Base-by-base conservation (phyloP, 2,888 invertebrate genomes). In the Oasisia sp. region DNA sequence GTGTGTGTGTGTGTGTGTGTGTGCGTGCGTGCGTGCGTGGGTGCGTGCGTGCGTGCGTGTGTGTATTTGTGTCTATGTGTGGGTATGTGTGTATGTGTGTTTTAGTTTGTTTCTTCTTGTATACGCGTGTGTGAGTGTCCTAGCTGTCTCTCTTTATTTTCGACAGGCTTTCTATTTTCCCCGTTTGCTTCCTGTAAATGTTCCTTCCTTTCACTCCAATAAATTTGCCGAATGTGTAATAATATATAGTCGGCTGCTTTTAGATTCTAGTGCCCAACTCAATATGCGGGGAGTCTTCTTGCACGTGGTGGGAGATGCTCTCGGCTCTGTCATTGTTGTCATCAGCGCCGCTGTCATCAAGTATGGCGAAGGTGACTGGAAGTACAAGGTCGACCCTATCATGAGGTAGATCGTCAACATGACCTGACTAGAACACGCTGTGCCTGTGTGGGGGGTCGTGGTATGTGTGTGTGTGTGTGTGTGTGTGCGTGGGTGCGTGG, bases 231-330 rank as follows among this genome's bases (percentile, higher is more conserved):
- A 56, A 56, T 19, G 11, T 19, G 2, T 56, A 4, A 56, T 14
- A 11, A 9, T 19, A 11, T 56, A 38, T 38, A 38, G 9, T 56
- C 56, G 56, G 11, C 56, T 56, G 56, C 56, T 74, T 74, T 7
- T 74, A 74, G 74, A 74, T 74, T 74, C 74, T 32, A 32, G 91
- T 14, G 97, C 98, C 3, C 98, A 99, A 96, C 98, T 99, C 98
- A 99, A 99, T 96, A 99, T 99, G 99, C 97, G 98, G 92, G 99
- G 99, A n/a, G 99, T 99, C n/a, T 99, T 99, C 96, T 97, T 99
- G 92, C 99, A 99, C 96, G 98, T 99, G 8, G 96, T 99, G 89
- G 99, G 99, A 91, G 99, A 99, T 97, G 99, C 99, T 32, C 97
- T 99, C 91, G 99, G 99, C 92, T 99, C 98, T 0, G 97, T 99